Conservation (phyloP, 1,140 invertebrate genomes). For the Meteorus sp. region DNA sequence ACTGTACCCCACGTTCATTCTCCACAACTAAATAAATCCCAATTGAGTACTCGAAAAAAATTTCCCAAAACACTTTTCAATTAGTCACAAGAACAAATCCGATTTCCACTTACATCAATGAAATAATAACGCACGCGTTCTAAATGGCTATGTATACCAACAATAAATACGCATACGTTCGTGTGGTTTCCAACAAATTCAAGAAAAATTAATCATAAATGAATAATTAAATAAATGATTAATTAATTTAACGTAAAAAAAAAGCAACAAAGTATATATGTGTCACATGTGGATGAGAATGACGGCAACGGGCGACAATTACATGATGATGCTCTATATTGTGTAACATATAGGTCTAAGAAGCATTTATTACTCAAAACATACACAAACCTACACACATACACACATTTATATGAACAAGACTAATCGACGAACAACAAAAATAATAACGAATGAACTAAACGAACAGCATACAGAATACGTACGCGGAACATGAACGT, state of each 20-base stretch:
- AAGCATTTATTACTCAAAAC: conserved; percentile 11
- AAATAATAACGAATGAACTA: conserved; percentile 7
- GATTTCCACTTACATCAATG: too few relatives aligned
- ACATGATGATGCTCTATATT: conserved; percentile 7
- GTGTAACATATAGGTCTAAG: conserved; percentile 19
- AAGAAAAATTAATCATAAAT: too few relatives aligned
- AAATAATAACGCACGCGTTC: too few relatives aligned
- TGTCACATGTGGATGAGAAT: conserved; percentile 13
- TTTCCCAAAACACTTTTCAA: neutral
- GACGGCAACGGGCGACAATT: neutral
- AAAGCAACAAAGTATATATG: conserved; percentile 8
- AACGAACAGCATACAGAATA: conserved; percentile 16
- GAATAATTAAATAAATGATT: too few relatives aligned
- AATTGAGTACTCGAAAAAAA: neutral
- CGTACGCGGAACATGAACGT: neutral
- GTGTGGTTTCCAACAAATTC: neutral
- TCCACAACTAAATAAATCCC: too few relatives aligned
- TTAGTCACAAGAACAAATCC: too few relatives aligned
- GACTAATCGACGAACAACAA: conserved; percentile 4
- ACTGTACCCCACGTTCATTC: neutral
- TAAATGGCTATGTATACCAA: too few relatives aligned
- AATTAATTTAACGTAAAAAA: too few relatives aligned
- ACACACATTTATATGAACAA: neutral
- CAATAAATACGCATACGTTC: too few relatives aligned
- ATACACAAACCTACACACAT: conserved; percentile 4